These are phyloP conservation scores for Sussaba pulchella DNA, from an alignment of 2,888 invertebrate species.

Conservation along the genomic window DNA sequence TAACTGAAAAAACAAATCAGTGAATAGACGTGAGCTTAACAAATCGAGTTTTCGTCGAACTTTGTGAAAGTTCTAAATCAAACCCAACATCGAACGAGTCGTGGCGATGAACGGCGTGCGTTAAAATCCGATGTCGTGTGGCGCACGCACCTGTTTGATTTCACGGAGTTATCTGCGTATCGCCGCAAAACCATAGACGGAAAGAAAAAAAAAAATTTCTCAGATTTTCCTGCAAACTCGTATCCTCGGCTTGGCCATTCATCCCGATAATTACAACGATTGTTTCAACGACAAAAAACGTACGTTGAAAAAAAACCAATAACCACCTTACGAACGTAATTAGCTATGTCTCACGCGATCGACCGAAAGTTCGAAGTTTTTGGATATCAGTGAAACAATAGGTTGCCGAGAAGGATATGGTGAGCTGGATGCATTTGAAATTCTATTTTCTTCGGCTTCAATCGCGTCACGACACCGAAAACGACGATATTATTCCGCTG, in stretches of 20 bases:
- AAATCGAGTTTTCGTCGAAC: neutral
- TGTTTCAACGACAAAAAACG: conserved; percentile 25
- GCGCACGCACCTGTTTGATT: conserved; percentile 66
- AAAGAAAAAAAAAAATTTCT: no score
- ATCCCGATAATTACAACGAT: neutral
- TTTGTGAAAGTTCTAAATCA: conserved; percentile 22
- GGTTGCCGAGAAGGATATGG: no score
- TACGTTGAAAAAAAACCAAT: conserved; percentile 4
- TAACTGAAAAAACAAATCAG: conserved; percentile 10
- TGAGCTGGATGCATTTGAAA: no score
- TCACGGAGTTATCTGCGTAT: conserved; percentile 5
- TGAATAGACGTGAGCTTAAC: neutral
- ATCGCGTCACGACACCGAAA: conserved; percentile 53
- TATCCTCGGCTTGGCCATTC: neutral
- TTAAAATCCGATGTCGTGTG: conserved; percentile 1
- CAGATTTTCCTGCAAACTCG: neutral
- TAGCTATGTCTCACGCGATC: no score
- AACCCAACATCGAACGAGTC: neutral
- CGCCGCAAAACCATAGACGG: no score
- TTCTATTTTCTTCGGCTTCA: conserved; percentile 56
- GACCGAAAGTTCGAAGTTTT: no score
- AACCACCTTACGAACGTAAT: no score
- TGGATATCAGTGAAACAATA: no score
- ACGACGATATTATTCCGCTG: conserved; percentile 57
- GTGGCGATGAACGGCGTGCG: conserved; percentile 4